phyloP scores from a whole-genome alignment of 2,888 invertebrate genomes.

The Bugulina stolonifera region DNA sequence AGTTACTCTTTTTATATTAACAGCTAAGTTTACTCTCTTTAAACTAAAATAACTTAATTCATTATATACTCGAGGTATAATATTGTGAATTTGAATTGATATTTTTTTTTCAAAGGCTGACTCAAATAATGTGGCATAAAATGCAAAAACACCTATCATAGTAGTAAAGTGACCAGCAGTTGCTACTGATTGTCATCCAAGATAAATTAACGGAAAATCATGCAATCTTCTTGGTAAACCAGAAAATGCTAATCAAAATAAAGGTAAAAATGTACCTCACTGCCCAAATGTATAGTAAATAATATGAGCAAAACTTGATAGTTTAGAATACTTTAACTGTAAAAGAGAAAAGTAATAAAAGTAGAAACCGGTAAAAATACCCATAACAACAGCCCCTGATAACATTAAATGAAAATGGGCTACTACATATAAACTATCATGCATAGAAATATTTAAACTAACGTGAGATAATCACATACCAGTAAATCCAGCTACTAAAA shows the following conservation, averaged over 20 bases:
- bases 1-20: neutral
- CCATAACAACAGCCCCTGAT: neutral
- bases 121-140: neutral
- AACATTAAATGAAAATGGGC: conserved; percentile 16
- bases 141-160: neutral
- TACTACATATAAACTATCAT: conserved; percentile 6
- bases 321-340: neutral
- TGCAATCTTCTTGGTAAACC: conserved; percentile 1
- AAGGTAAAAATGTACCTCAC: neutral
- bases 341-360: neutral
- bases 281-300: neutral
- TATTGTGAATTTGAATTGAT: neutral
- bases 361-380: neutral
- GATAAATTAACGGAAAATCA: neutral
- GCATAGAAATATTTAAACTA: conserved; percentile 1
- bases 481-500: neutral
- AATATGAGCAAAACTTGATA: neutral
- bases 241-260: neutral
- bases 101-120: neutral
- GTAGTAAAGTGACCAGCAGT: neutral
- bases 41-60: neutral
- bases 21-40: neutral
- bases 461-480: conserved; percentile 15
- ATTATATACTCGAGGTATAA: neutral
- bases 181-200: neutral